Conservation (phyloP, 2,797 vertebrate genomes). For the Sebastes reedi region DNA sequence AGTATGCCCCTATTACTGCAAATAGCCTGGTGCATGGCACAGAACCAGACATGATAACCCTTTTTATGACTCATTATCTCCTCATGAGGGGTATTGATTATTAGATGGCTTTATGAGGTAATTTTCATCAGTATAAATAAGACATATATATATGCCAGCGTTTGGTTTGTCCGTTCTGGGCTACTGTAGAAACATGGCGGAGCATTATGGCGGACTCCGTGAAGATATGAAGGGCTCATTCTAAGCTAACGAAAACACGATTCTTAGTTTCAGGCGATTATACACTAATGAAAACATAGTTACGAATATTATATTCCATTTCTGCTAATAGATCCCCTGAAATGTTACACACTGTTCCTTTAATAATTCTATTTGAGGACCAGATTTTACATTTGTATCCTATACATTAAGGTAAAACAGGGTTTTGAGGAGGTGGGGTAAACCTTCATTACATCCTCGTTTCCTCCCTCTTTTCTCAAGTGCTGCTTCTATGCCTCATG, state of each 20-base stretch:
- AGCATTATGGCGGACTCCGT: accelerated
- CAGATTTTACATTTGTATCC: neutral
- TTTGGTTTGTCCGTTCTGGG: too few relatives aligned
- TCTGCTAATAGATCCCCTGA: too few relatives aligned
- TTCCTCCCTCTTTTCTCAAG: neutral
- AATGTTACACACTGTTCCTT: neutral
- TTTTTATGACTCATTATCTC: neutral
- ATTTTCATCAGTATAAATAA: neutral
- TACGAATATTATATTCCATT: too few relatives aligned
- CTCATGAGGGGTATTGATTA: neutral
- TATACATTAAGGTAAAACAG: neutral
- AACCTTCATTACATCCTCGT: neutral
- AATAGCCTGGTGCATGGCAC: neutral
- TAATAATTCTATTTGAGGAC: neutral
- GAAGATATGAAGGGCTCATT: too few relatives aligned
- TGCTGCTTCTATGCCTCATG: conserved; percentile 1
- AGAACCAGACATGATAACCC: neutral
- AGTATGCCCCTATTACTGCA: neutral
- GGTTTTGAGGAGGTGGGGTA: neutral
- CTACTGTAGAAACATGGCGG: too few relatives aligned
- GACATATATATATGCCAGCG: neutral
- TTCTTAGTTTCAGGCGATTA: too few relatives aligned
- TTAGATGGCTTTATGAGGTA: neutral
- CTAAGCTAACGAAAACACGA: too few relatives aligned
- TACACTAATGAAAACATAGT: too few relatives aligned